These are phyloP conservation scores for Rhopalosiphum padi DNA, from an alignment of 1,140 invertebrate genomes.

Conservation along the genomic window DNA sequence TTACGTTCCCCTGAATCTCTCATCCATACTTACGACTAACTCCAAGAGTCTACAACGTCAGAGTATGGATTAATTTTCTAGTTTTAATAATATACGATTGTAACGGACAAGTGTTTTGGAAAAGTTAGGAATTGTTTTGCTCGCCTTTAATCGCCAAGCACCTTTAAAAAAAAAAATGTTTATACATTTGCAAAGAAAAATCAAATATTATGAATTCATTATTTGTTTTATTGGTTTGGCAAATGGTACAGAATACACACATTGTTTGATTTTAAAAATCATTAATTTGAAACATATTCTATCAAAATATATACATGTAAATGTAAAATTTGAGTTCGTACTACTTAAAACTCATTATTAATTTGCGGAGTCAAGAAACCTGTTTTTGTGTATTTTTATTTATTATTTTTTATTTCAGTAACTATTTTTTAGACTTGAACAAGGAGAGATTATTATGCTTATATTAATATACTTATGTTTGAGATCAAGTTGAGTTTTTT, in stretches of 20 bases:
- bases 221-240: accelerated
- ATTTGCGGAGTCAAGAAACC: too few species aligned
- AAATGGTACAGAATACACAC: neutral
- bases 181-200: neutral
- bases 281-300: too few species aligned
- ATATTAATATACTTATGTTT: too few species aligned
- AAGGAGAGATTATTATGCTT: too few species aligned
- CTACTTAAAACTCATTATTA: too few species aligned
- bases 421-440: too few species aligned
- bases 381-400: too few species aligned
- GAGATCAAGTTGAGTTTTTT: too few species aligned
- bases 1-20: neutral
- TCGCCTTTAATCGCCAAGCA: neutral
- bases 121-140: neutral
- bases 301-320: too few species aligned
- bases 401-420: too few species aligned
- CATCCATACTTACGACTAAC: neutral
- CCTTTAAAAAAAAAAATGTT: neutral
- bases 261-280: too few species aligned
- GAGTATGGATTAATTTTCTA: neutral
- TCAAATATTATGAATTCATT: neutral
- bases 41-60: neutral
- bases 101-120: neutral
- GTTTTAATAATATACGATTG: neutral
- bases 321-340: too few species aligned